Base-by-base conservation (phyloP, 53 echinoderm and acorn worm genomes). In the Pentamera pediparva region DNA sequence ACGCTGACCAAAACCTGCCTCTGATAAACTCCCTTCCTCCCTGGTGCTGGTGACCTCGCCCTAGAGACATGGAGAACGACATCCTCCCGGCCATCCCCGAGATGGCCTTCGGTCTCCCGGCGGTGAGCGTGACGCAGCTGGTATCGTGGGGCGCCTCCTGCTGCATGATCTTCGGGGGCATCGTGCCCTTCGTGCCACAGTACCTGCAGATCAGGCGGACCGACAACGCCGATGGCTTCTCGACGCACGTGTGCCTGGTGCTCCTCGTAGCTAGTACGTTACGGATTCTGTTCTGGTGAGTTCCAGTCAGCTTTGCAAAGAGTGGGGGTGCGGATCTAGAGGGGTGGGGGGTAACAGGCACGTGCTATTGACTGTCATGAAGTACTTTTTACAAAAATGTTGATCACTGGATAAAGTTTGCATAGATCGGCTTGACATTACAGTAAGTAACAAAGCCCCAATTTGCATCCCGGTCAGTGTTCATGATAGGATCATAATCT, bases 201-300 rank as follows among this genome's bases (percentile, higher is more conserved):
- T 96, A 96, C 70, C 35, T 90, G 76, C 86, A 91, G 25, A 96
- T 96, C 53, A 79, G 76, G 33, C 65, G 88, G 21, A 91, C 91
- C 28, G 91, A 96, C 39, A 96, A 96, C 81, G 88, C 85, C 4
- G 96, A 96, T 21, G 96, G 96, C 4, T 96, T 96, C 34, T 96
- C 96, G 30, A 96, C 96, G 0, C 83, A 96, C 59, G 96, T 96
- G 33, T 96, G 96, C 59, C 83, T 96, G 10, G 88, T 91, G 1
- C 71, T 96, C 10, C 78, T 96, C 15, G 56, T 91, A 36, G 96
- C 96, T 19, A 96, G 91, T 76, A 85, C 86, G 43, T 71, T 96
- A 37, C 91, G 96, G 76, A 95, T 95, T 62, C 57, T 91, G 39
- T 96, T 96, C 74, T 96, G 96, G 96, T 96, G 35, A 87, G 91